A percentile compares a stretch with the other conserved stretches of the same genome.
These are phyloP conservation scores for Eubasilissa regina DNA, from an alignment of 1,140 invertebrate genomes.

Conservation along the genomic window DNA sequence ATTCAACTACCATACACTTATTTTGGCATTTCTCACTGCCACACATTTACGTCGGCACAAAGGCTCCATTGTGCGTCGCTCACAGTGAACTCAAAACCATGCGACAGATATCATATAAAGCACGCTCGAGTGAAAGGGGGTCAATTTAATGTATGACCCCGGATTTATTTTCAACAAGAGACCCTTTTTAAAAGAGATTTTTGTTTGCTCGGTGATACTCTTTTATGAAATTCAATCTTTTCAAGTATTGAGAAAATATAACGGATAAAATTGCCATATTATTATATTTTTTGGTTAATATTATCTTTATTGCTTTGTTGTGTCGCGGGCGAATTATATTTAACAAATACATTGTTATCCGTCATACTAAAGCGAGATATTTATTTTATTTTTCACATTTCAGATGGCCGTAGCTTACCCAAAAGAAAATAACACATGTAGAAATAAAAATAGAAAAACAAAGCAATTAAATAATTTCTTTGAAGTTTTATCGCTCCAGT, in stretches of 20 bases:
- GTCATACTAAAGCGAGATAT: conserved; percentile 7
- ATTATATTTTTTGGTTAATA: background rate
- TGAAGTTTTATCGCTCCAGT: background rate
- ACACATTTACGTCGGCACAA: background rate
- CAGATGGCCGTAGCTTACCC: background rate
- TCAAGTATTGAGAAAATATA: no score
- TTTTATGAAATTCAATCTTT: no score
- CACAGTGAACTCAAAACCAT: background rate
- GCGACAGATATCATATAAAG: conserved; percentile 33
- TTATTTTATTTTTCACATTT: conserved; percentile 2
- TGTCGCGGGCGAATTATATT: background rate
- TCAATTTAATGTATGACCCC: conserved; percentile 33
- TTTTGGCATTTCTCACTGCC: background rate
- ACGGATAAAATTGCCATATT: no score
- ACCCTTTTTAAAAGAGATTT: background rate
- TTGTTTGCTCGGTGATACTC: no score
- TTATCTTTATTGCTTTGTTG: conserved; percentile 11
- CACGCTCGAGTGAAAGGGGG: conserved; percentile 13
- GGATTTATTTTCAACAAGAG: conserved; percentile 25
- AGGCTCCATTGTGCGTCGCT: conserved; percentile 13
- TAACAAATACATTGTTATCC: background rate
- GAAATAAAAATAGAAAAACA: background rate
- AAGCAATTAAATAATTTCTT: background rate
- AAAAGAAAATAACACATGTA: background rate
- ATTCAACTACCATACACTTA: background rate